Base-by-base conservation (phyloP, 92 coral and sea anemone genomes). In the Porites evermanni region DNA sequence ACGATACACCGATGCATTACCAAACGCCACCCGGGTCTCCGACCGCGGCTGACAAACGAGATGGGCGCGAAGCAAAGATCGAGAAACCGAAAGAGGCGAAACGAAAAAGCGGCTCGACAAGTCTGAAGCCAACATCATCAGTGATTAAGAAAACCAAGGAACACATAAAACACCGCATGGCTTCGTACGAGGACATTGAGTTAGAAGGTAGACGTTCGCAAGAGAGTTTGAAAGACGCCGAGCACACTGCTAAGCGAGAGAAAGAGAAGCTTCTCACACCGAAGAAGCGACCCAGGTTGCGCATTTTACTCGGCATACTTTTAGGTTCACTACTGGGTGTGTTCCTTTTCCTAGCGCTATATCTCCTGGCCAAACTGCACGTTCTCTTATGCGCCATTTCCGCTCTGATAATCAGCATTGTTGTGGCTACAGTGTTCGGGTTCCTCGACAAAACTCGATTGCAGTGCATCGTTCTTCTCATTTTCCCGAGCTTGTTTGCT, bases 401-500 rank as follows among this genome's bases (percentile, higher is more conserved):
- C 51, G 98, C 95, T 14, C 72, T 96, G 50, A 82, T 95, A 21
- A 75, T 95, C 50, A 95, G 94, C 21, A 47, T 93, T 64, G 90
- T 95, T 32, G 88, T 94, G 13, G 94, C 93, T 74, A 86, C 92
- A 75, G 82, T 82, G 0, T 85, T 95, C 61, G 99, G 98, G 4
- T 97, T 97, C 82, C 93, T 97, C 72, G 93, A 97, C 88, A 84
- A 88, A 64, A 87, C 83, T 38, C 93, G 99, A 20, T 77, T 93
- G 11, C 87, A 90, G 21, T 97, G 99, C 74, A 84, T 97, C 84
- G 70, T 90, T 17, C 80, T 97, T 47, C 92, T 97, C 17, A 71
- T 93, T 38, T 84, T 97, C 56, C 99, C 99, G 16, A 97, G 99
- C 83, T 60, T 93, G n/a, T 95, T 94, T 68, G 88, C 96, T 2